Evolutionary conservation across 2,797 vertebrate species (phyloP).

Genomic region (Typhlichthys eigenmanni): DNA sequence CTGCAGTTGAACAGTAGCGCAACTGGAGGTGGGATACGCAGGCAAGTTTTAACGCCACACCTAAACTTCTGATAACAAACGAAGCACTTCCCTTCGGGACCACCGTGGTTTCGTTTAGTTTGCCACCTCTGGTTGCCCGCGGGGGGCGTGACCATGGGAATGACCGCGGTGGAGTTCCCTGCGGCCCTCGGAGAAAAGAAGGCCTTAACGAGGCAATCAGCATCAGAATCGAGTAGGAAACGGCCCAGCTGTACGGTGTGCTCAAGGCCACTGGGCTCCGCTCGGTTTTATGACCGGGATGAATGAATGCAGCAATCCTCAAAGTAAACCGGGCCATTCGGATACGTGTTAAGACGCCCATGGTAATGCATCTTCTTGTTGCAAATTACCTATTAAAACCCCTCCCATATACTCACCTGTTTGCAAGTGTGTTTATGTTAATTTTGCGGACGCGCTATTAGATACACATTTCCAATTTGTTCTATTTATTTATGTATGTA

Average conservation of each 20-base stretch:
- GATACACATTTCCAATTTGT: too few relatives aligned
- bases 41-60: conserved; percentile 66
- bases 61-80: conserved; percentile 64
- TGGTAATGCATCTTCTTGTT: conserved; percentile 66
- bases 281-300: conserved; percentile 47
- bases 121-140: conserved; percentile 77
- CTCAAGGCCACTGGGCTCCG: conserved; percentile 38
- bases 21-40: conserved; percentile 41
- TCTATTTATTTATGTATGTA: too few relatives aligned
- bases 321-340: conserved; percentile 69
- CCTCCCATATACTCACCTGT: conserved; percentile 70
- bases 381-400: conserved; percentile 70
- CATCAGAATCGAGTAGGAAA: conserved; percentile 85
- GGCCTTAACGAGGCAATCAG: conserved; percentile 79
- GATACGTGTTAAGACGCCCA: conserved; percentile 64
- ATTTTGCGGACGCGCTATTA: neutral
- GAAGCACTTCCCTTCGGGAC: conserved; percentile 40
- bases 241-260: conserved; percentile 66
- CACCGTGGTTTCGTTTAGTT: conserved; percentile 79
- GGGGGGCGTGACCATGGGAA: conserved; percentile 82
- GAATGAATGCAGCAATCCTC: conserved; percentile 51
- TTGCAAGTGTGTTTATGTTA: neutral
- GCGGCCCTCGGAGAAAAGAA: conserved; percentile 63
- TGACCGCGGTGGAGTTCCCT: conserved; percentile 74
- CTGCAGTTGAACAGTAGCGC: conserved; percentile 28